phyloP scores from a whole-genome alignment of 2,113 vertebrate species.

The Pollachius pollachius region DNA sequence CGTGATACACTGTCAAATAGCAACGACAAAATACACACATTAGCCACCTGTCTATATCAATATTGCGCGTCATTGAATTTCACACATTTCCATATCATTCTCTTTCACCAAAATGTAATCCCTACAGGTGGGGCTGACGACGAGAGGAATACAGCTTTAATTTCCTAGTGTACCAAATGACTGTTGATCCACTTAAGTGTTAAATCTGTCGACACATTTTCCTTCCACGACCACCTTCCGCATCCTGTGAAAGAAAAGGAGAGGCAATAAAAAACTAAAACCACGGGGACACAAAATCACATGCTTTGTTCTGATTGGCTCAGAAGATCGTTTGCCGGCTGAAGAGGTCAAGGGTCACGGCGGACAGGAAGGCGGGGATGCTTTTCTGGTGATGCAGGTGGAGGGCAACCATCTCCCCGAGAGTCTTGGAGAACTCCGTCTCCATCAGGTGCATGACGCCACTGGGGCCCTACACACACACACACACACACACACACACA shows the following conservation, averaged over 20 bases:
- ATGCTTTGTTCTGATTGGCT: constrained; percentile 12
- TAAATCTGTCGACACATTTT: not conserved
- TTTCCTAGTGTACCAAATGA: too few relatives aligned
- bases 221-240: not conserved
- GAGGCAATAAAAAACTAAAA: not conserved
- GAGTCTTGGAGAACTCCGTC: constrained; percentile 84
- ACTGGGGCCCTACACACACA: constrained; percentile 60
- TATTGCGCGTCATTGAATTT: not conserved
- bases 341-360: constrained; percentile 94
- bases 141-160: too few relatives aligned
- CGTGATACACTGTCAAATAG: too few relatives aligned
- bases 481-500: constrained; percentile 7
- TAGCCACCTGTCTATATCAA: too few relatives aligned
- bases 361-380: constrained; percentile 93
- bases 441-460: constrained; percentile 93
- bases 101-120: too few relatives aligned
- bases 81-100: not conserved
- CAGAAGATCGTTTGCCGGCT: constrained; percentile 87
- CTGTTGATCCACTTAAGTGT: not conserved
- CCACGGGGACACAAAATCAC: not conserved
- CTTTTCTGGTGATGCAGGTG: constrained; percentile 94
- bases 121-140: too few relatives aligned
- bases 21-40: too few relatives aligned
- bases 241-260: not conserved
- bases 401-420: constrained; percentile 84